A percentile compares a stretch with the other conserved stretches of the same genome.
These are phyloP conservation scores for Acanthis flammea DNA, from an alignment of 2,797 vertebrate species.

Conservation along the genomic window DNA sequence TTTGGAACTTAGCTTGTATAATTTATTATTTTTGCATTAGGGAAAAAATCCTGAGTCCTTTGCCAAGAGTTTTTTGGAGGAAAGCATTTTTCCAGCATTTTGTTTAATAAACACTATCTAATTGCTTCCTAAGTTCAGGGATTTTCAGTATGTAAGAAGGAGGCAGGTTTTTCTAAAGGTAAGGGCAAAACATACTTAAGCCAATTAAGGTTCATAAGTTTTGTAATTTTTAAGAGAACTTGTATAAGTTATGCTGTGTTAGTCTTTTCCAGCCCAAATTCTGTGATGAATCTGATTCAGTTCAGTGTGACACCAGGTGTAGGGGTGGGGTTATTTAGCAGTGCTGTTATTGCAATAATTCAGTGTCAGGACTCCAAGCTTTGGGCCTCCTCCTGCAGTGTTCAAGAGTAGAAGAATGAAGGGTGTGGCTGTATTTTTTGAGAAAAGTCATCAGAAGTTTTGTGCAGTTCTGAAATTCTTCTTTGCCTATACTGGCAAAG, in stretches of 20 bases:
- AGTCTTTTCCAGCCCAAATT: background rate
- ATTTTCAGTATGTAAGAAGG: background rate
- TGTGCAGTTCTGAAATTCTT: constrained; percentile 33
- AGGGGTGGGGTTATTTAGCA: background rate
- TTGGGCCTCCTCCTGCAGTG: background rate
- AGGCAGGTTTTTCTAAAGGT: background rate
- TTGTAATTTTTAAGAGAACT: background rate
- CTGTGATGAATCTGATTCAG: fast-evolving
- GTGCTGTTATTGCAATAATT: background rate
- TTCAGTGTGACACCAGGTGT: background rate
- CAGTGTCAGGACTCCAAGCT: too few relatives aligned
- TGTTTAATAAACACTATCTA: constrained; percentile 5
- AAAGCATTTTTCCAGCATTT: background rate
- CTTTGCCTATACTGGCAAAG: constrained; percentile 57
- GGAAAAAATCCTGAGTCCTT: background rate
- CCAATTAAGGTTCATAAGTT: background rate
- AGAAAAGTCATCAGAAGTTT: constrained; percentile 61
- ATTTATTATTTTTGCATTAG: background rate
- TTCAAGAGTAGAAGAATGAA: background rate
- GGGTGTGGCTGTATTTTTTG: background rate
- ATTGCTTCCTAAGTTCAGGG: background rate
- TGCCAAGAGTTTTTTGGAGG: constrained; percentile 17
- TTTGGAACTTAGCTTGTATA: background rate
- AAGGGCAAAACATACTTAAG: background rate
- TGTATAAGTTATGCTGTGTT: background rate